Conservation (phyloP, 2,888 invertebrate genomes). For the Agrotis segetum region DNA sequence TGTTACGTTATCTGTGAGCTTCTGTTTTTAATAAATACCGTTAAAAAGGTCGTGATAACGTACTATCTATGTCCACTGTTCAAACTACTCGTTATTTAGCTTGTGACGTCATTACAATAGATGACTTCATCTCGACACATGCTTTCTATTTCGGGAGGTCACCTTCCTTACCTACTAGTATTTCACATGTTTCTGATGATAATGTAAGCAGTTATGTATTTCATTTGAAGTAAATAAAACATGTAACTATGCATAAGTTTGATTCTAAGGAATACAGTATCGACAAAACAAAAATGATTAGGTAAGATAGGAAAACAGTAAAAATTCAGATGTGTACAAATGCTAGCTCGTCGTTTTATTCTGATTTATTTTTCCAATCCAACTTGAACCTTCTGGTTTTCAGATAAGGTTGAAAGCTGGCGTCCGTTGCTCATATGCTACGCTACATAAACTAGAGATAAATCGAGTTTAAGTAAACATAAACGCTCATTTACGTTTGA, state of each 20-base stretch:
- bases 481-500: conserved; percentile 1
- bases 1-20: conserved; percentile 30
- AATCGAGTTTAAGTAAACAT: no score
- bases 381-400: no score
- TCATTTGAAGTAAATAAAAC: neutral
- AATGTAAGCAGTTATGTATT: neutral
- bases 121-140: conserved; percentile 11
- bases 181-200: neutral
- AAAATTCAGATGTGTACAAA: no score
- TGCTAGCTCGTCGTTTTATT: no score
- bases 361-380: no score
- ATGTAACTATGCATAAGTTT: no score
- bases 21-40: conserved; percentile 22
- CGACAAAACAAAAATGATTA: no score
- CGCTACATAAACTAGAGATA: no score
- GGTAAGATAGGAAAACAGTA: no score
- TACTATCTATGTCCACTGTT: conserved; percentile 45
- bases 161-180: neutral
- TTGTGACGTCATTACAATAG: neutral
- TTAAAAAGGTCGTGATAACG: conserved; percentile 41
- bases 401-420: no score
- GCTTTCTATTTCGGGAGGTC: neutral
- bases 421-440: no score
- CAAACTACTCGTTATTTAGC: conserved; percentile 4
- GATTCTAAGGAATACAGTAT: neutral